These are phyloP conservation scores for Globodera ellingtonae DNA, from an alignment of 1,140 invertebrate genomes.

Conservation along the genomic window DNA sequence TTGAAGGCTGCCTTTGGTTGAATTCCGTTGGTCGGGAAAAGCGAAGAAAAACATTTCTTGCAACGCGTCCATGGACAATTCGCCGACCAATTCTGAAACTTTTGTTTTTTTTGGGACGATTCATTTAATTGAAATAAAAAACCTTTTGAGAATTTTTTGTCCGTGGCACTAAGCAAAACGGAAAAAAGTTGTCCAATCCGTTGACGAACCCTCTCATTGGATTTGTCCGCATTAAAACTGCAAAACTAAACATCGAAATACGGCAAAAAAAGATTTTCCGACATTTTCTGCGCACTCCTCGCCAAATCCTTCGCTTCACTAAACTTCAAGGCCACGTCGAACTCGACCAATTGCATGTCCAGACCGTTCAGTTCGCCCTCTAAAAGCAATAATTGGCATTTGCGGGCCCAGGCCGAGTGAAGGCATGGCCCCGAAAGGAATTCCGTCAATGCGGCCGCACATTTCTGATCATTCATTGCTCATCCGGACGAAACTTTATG, in stretches of 20 bases:
- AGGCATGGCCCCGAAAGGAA: not conserved
- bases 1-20: slow-evolving; percentile 24
- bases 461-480: slow-evolving; percentile 1
- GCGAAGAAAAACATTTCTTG: slow-evolving; percentile 34
- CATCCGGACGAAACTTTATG: not conserved
- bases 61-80: slow-evolving; percentile 19
- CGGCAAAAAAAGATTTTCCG: not conserved
- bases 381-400: slow-evolving; percentile 23
- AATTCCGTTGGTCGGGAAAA: slow-evolving; percentile 27
- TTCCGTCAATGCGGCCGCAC: slow-evolving; percentile 8
- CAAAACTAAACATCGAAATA: not conserved
- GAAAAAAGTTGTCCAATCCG: slow-evolving; percentile 28
- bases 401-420: slow-evolving; percentile 30
- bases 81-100: slow-evolving; percentile 24
- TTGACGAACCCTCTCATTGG: slow-evolving; percentile 22
- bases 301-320: slow-evolving; percentile 24
- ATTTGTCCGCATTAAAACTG: slow-evolving; percentile 22
- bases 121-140: not conserved
- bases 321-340: slow-evolving; percentile 32
- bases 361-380: slow-evolving; percentile 20
- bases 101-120: not conserved
- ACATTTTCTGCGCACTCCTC: slow-evolving; percentile 27
- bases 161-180: not conserved
- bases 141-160: slow-evolving; percentile 10
- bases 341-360: slow-evolving; percentile 27